Conservation (phyloP, 1,140 invertebrate genomes). For the Hycleus cichorii region DNA sequence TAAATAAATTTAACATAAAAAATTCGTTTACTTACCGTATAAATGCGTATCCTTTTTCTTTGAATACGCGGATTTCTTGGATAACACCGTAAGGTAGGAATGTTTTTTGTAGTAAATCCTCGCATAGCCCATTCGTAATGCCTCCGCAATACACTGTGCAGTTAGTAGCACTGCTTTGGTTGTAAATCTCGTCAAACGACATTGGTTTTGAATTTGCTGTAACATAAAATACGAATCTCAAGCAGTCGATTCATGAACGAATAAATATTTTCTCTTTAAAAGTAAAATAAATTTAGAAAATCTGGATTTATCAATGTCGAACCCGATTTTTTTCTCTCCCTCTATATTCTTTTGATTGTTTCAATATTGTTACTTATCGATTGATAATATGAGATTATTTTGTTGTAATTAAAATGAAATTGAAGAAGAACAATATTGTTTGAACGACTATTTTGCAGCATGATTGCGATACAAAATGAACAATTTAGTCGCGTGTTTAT, state of each 20-base stretch:
- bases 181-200: slow-evolving; percentile 77
- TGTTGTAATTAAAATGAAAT: too few species aligned
- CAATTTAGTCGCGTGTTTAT: slow-evolving; percentile 24
- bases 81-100: slow-evolving; percentile 93
- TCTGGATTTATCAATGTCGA: too few species aligned
- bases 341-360: too few species aligned
- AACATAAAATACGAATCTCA: slow-evolving; percentile 15
- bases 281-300: too few species aligned
- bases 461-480: slow-evolving; percentile 21
- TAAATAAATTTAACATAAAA: too few species aligned
- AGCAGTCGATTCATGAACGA: too few species aligned
- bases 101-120: slow-evolving; percentile 93
- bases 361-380: too few species aligned
- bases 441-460: slow-evolving; percentile 13
- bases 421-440: background rate
- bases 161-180: slow-evolving; percentile 96
- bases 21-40: slow-evolving; percentile 53
- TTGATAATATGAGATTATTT: too few species aligned
- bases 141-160: slow-evolving; percentile 99
- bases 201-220: slow-evolving; percentile 47
- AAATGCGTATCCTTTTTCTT: slow-evolving; percentile 99
- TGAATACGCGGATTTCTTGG: slow-evolving; percentile 95
- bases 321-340: too few species aligned
- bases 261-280: too few species aligned
- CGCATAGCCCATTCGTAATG: slow-evolving; percentile 85